Evolutionary conservation across 2,888 invertebrate species (phyloP).

Genomic region (Molanna angustata): DNA sequence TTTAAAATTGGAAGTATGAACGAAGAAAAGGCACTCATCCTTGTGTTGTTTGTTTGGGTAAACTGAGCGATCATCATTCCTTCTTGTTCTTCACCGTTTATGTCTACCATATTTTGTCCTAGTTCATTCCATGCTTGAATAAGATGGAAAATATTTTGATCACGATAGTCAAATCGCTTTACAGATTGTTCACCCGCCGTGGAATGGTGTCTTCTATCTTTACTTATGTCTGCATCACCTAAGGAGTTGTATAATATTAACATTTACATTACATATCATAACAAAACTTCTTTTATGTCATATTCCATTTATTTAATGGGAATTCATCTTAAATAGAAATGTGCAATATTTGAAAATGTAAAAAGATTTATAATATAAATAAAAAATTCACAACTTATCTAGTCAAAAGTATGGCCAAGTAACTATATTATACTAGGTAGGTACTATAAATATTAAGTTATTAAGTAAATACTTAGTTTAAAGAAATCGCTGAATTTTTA

Average conservation of each 20-base stretch:
- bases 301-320: no score
- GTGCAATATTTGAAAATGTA: no score
- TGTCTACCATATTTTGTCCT: slow-evolving; percentile 47
- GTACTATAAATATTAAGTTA: no score
- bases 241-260: slow-evolving; percentile 32
- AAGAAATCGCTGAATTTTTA: no score
- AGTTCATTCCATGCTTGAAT: slow-evolving; percentile 46
- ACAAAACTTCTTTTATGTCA: no score
- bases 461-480: no score
- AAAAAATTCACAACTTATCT: no score
- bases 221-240: slow-evolving; percentile 52
- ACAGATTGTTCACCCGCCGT: slow-evolving; percentile 51
- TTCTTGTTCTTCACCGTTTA: slow-evolving; percentile 48
- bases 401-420: no score
- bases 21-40: slow-evolving; percentile 48
- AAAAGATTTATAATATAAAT: no score
- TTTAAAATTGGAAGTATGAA: slow-evolving; percentile 47
- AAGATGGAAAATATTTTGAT: slow-evolving; percentile 47
- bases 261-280: no score
- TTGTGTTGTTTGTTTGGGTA: slow-evolving; percentile 46
- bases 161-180: slow-evolving; percentile 48
- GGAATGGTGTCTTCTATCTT: slow-evolving; percentile 50
- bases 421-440: no score
- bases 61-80: slow-evolving; percentile 50
- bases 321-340: no score